Evolutionary conservation across 2,797 vertebrate genomes (phyloP).

Genomic region (Botia almorhae): DNA sequence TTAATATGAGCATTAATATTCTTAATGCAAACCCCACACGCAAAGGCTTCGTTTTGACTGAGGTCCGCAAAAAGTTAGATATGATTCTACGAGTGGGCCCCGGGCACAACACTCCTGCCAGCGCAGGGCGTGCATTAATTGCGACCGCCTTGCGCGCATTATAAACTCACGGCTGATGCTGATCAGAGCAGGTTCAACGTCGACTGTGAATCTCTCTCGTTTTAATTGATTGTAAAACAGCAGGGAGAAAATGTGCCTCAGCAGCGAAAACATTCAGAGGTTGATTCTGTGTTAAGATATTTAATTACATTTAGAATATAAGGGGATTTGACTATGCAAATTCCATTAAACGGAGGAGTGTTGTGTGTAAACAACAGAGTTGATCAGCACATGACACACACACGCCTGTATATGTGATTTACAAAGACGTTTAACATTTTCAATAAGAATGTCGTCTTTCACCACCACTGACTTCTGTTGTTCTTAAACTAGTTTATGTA

Average conservation of each 20-base stretch:
- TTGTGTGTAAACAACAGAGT: conserved; percentile 70
- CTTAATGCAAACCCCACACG: conserved; percentile 73
- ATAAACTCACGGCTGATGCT: conserved; percentile 59
- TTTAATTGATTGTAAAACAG: conserved; percentile 78
- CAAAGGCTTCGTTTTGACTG: conserved; percentile 71
- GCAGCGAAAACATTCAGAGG: conserved; percentile 69
- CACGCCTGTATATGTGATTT: conserved; percentile 24
- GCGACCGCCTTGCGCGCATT: conserved; percentile 53
- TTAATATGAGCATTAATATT: conserved; percentile 82
- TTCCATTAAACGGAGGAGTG: conserved; percentile 69
- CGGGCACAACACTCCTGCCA: conserved; percentile 20
- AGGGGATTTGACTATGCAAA: conserved; percentile 71
- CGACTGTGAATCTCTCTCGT: conserved; percentile 51
- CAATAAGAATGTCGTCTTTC: not conserved
- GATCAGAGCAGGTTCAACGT: conserved; percentile 64
- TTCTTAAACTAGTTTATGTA: too few species aligned
- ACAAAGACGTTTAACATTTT: too few species aligned
- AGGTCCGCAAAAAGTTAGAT: conserved; percentile 76
- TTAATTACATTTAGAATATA: conserved; percentile 75
- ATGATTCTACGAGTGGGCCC: conserved; percentile 57
- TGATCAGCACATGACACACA: conserved; percentile 20
- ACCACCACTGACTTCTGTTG: too few species aligned
- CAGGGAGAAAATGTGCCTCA: conserved; percentile 68
- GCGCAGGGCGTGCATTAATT: conserved; percentile 56
- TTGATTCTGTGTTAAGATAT: conserved; percentile 67